phyloP scores from a whole-genome alignment of 2,113 vertebrate species.

The Stictonetta naevosa region DNA sequence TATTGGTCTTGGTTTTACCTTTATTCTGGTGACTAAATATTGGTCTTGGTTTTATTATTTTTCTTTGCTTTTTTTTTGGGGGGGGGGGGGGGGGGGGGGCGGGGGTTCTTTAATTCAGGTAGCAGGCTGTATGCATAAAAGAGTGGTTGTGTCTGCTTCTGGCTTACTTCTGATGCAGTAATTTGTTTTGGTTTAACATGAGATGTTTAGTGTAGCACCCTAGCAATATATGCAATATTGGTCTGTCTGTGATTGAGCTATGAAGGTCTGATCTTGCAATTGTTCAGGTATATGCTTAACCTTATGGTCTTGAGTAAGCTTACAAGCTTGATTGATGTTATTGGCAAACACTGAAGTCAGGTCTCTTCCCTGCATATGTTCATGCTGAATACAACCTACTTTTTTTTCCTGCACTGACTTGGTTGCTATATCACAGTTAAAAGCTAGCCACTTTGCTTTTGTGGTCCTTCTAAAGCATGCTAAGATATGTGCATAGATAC shows the following conservation, averaged over 20 bases:
- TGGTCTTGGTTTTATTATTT: neutral
- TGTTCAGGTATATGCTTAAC: neutral
- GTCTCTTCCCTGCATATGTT: neutral
- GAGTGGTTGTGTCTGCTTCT: neutral
- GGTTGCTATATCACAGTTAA: neutral
- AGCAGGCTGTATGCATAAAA: neutral
- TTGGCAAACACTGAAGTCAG: neutral
- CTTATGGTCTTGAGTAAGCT: neutral
- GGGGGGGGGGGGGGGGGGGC: too few species aligned
- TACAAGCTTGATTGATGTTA: neutral
- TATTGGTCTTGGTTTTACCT: neutral
- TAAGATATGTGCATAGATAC: neutral
- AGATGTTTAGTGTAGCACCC: neutral
- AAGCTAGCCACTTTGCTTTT: neutral
- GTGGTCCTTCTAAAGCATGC: neutral
- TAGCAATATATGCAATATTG: neutral
- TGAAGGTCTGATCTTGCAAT: neutral
- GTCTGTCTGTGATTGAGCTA: neutral
- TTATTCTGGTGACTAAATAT: too few species aligned
- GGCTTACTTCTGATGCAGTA: neutral
- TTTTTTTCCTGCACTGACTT: neutral
- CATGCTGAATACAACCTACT: neutral
- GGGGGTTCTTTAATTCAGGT: neutral
- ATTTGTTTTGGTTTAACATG: neutral
- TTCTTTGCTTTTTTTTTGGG: neutral